Evolutionary conservation across 2,797 vertebrate species (phyloP), one percentile per base, ranked within the genome.

Genomic region (Labroides dimidiatus): DNA sequence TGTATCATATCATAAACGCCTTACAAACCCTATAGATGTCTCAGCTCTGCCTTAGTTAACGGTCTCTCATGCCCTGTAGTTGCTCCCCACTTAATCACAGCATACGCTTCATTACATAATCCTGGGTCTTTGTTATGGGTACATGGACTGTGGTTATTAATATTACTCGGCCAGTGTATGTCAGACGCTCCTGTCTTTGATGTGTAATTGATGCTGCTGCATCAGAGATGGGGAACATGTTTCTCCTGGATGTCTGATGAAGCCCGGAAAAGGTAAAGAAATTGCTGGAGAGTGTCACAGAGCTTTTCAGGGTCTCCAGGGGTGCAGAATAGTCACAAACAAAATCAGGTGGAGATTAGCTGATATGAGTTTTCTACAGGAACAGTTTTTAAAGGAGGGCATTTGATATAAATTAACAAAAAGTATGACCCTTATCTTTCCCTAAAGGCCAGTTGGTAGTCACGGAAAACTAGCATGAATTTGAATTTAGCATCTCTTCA

Each of bases 121-220:
- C 3, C 36, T 58, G 36, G 49, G 23, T 67, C 8, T 41, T 30
- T 49, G 36, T 50, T 58, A 63, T 66, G 53, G 61, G 13, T 9
- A 39, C 62, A 43, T 39, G 8, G 37, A 17, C 52, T 53, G 39
- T 14, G 23, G 9, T 21, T 9, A n/a, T 59, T 10, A 64, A 51
- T 68, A 41, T 55, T 41, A 44, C 33, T 33, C 24, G 49, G 5
- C 21, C 37, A 14, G 48, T 10, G 3, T 0, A 45, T 9, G 24
- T 56, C 33, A 16, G 39, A 2, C 16, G 45, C 24, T 61, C 17
- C 45, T 24, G 41, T 19, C 27, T 39, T 30, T 69, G 39, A 72
- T 63, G 42, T 58, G 21, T 30, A 72, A 78, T 30, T 69, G n/a
- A 65, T 36, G 48, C 14, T 30, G 30, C n/a, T 58, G 47, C 47